Evolutionary conservation across 1,140 invertebrate species (phyloP).

Genomic region (Aporrectodea caliginosa): DNA sequence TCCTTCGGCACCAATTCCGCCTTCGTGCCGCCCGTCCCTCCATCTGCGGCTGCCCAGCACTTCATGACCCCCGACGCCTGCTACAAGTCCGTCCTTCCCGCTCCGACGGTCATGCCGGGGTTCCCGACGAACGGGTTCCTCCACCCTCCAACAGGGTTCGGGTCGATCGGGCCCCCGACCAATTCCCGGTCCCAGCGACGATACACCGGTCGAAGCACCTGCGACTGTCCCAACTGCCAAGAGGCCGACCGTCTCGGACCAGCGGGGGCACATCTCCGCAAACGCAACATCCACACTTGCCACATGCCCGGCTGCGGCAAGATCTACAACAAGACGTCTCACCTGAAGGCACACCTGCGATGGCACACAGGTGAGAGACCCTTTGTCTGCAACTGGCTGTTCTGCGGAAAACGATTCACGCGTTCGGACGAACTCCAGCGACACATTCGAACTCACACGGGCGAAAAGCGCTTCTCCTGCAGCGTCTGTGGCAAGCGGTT

Average conservation of each 20-base stretch:
- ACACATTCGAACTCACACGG: constrained; percentile 83
- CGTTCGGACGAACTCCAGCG: constrained; percentile 90
- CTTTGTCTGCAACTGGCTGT: constrained; percentile 75
- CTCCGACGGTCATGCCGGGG: not conserved
- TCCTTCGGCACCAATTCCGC: not conserved
- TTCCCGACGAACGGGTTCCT: not conserved
- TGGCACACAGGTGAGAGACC: constrained; percentile 55
- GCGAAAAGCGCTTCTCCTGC: constrained; percentile 92
- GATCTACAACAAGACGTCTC: constrained; percentile 76
- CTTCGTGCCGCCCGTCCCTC: not conserved
- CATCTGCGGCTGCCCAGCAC: not conserved
- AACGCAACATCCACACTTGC: constrained; percentile 82
- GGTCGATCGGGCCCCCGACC: constrained; percentile 10
- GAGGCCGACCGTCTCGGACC: constrained; percentile 32
- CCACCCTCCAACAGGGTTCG: not conserved
- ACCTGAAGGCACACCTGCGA: constrained; percentile 67
- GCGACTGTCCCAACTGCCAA: constrained; percentile 92
- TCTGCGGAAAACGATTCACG: constrained; percentile 84
- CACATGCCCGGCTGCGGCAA: constrained; percentile 96
- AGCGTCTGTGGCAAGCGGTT: constrained; percentile 80
- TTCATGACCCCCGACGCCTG: constrained; percentile 2
- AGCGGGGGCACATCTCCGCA: constrained; percentile 15
- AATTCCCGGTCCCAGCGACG: constrained; percentile 28
- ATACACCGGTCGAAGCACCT: constrained; percentile 58
- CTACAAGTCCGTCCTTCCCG: constrained; percentile 2